Evolutionary conservation across 2,888 invertebrate species (phyloP).

Genomic region (Syrista parreyssii): DNA sequence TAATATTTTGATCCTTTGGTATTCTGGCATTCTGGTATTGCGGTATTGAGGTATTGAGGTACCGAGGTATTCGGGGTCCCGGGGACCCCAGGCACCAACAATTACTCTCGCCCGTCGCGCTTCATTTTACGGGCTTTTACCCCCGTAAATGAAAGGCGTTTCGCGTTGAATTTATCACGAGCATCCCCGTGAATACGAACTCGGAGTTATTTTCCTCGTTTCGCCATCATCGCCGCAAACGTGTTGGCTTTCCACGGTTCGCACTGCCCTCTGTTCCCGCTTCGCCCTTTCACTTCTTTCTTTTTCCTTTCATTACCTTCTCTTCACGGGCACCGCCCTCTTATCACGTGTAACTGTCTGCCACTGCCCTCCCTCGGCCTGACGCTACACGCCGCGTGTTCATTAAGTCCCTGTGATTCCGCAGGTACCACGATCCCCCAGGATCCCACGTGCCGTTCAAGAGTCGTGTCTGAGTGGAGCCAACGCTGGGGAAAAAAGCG

Average conservation of each 20-base stretch:
- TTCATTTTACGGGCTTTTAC: conserved; percentile 5
- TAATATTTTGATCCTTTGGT: too few species aligned
- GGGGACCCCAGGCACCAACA: neutral
- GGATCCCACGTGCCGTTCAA: too few species aligned
- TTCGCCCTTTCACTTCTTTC: neutral
- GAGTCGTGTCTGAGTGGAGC: conserved; percentile 41
- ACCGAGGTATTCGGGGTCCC: neutral
- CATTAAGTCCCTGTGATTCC: conserved; percentile 39
- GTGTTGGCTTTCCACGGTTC: neutral
- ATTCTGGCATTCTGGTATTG: too few species aligned
- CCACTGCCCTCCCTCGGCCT: neutral
- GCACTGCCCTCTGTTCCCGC: neutral
- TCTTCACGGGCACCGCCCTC: neutral
- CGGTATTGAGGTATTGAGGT: too few species aligned
- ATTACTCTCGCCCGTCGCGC: conserved; percentile 20
- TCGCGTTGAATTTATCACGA: conserved; percentile 42
- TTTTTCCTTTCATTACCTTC: neutral
- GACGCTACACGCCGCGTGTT: conserved; percentile 26
- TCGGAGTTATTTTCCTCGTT: conserved; percentile 40
- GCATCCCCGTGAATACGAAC: conserved; percentile 34
- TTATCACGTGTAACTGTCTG: neutral
- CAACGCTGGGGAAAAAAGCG: conserved; percentile 39
- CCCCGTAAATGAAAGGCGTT: conserved; percentile 39
- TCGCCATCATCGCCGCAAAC: conserved; percentile 35
- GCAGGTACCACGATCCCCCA: too few species aligned